Evolutionary conservation across 2,113 vertebrate species (phyloP).

Genomic region (Fulmarus glacialis): DNA sequence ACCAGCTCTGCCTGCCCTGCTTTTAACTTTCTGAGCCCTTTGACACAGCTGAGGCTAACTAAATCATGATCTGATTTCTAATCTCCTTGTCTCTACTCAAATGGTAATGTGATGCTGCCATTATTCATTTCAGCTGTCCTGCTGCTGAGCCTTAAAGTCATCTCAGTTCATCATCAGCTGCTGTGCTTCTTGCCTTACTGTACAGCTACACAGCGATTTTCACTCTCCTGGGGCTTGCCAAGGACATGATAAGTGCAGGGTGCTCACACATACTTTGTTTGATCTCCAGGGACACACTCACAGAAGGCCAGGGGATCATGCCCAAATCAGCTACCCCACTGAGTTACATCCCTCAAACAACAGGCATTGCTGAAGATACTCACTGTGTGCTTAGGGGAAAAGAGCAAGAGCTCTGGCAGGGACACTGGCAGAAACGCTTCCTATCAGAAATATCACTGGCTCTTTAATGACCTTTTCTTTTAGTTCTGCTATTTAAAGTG

Average conservation of each 20-base stretch:
- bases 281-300: background rate
- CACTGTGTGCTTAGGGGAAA: background rate
- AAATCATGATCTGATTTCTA: background rate
- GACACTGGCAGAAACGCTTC: background rate
- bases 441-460: background rate
- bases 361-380: background rate
- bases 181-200: background rate
- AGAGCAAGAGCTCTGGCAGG: background rate
- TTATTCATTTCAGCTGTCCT: slow-evolving; percentile 24
- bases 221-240: background rate
- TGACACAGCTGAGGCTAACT: background rate
- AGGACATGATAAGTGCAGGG: background rate
- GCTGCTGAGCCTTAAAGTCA: background rate
- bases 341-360: background rate
- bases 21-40: slow-evolving; percentile 5
- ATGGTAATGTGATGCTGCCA: background rate
- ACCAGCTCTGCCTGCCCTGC: background rate
- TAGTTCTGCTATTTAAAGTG: background rate
- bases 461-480: background rate
- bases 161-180: background rate
- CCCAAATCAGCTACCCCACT: background rate
- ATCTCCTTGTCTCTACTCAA: background rate
- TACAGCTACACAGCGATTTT: background rate
- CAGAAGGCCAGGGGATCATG: background rate
- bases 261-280: background rate